Evolutionary conservation across 1,140 invertebrate species (phyloP).

Genomic region (Bombus terrestris): DNA sequence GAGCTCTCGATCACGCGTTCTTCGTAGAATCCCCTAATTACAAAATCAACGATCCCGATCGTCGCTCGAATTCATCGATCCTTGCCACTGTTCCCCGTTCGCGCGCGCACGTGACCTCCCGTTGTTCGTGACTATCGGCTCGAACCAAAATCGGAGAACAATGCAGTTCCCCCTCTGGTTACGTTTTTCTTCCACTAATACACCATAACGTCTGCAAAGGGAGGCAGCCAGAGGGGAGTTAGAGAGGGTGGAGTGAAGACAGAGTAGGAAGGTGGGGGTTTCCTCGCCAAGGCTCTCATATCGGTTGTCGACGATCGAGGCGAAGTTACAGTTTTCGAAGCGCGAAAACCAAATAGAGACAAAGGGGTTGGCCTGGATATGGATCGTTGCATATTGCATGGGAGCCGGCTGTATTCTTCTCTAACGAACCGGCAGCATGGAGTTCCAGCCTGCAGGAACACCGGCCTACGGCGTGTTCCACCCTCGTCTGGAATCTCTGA

Average conservation of each 20-base stretch:
- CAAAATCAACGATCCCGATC: slow-evolving; percentile 54
- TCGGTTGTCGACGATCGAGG: slow-evolving; percentile 46
- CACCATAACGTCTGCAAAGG: slow-evolving; percentile 32
- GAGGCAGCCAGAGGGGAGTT: background rate
- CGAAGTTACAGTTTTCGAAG: slow-evolving; percentile 56
- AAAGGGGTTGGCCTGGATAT: slow-evolving; percentile 57
- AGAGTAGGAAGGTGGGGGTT: background rate
- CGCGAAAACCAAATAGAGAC: slow-evolving; percentile 56
- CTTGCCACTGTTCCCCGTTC: slow-evolving; percentile 19
- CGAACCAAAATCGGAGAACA: slow-evolving; percentile 69
- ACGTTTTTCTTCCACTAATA: slow-evolving; percentile 40
- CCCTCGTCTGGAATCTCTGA: slow-evolving; percentile 21
- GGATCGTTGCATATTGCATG: slow-evolving; percentile 73
- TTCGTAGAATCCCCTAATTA: slow-evolving; percentile 54
- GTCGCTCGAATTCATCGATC: slow-evolving; percentile 54
- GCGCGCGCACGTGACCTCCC: slow-evolving; percentile 40
- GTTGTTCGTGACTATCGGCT: slow-evolving; percentile 52
- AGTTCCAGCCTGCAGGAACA: slow-evolving; percentile 38
- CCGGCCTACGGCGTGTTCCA: slow-evolving; percentile 1
- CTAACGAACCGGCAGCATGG: slow-evolving; percentile 63
- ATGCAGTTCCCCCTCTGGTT: slow-evolving; percentile 35
- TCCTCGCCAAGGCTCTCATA: slow-evolving; percentile 16
- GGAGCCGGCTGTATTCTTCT: slow-evolving; percentile 67
- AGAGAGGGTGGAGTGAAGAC: background rate
- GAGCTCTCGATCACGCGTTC: slow-evolving; percentile 45